Percentiles rank a stretch among this genome's conserved stretches.
These are phyloP conservation scores for Cecropterus lyciades DNA, from an alignment of 1,140 invertebrate species.

Conservation along the genomic window DNA sequence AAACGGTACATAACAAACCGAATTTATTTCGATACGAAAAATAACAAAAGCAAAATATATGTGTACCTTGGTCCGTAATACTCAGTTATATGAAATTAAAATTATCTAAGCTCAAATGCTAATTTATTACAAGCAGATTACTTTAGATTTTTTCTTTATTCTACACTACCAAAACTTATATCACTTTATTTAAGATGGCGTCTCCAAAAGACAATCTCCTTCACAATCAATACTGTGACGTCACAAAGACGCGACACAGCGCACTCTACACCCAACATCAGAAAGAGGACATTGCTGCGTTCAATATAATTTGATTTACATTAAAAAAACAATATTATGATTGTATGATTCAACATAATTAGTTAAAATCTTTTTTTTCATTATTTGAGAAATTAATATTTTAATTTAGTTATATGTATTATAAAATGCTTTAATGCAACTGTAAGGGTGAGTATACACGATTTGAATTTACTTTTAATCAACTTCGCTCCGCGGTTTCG, in stretches of 20 bases:
- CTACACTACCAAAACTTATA: conserved; percentile 82
- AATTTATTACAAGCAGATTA: conserved; percentile 71
- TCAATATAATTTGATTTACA: conserved; percentile 33
- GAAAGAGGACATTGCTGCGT: conserved; percentile 41
- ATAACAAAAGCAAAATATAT: conserved; percentile 74
- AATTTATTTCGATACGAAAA: conserved; percentile 58
- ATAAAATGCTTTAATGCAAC: no score
- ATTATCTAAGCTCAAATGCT: conserved; percentile 72
- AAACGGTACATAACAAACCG: conserved; percentile 81
- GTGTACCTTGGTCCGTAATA: conserved; percentile 80
- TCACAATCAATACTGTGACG: conserved; percentile 83
- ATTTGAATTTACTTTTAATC: no score
- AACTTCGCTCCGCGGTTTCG: no score
- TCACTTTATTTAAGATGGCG: conserved; percentile 84
- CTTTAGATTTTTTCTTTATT: conserved; percentile 79
- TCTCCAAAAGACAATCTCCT: conserved; percentile 82
- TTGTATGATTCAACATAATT: no score
- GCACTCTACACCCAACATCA: conserved; percentile 58
- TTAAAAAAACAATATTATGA: no score
- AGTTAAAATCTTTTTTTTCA: no score
- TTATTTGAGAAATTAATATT: no score
- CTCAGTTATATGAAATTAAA: conserved; percentile 63
- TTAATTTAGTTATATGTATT: no score
- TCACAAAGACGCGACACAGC: conserved; percentile 78
- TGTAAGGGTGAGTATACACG: no score